Conservation (phyloP, 92 coral and sea anemone genomes). For the Umimayanthus kanabou region DNA sequence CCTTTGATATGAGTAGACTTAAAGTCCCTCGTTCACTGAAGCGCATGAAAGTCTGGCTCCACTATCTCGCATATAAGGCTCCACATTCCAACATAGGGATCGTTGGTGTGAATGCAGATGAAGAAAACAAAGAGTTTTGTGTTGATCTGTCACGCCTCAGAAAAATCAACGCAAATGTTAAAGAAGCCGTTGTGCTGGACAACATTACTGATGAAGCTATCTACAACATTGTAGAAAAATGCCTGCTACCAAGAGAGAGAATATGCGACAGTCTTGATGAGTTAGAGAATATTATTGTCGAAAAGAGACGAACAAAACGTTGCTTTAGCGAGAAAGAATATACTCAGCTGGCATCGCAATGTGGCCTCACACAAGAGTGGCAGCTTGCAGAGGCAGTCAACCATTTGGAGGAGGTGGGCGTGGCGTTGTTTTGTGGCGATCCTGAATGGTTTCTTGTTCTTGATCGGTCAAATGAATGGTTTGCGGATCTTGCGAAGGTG, state of each 20-base stretch:
- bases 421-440: slow-evolving; percentile 10
- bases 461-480: slow-evolving; percentile 4
- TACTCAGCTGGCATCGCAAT: not conserved
- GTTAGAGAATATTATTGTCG: not conserved
- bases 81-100: slow-evolving; percentile 15
- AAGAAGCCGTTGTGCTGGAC: not conserved
- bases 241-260: not conserved
- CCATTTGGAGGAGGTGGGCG: slow-evolving; percentile 3
- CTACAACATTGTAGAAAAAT: not conserved
- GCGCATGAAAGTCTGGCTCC: slow-evolving; percentile 18
- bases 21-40: not conserved
- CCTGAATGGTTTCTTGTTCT: not conserved
- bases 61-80: not conserved
- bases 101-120: not conserved
- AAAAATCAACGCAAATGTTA: slow-evolving; percentile 18
- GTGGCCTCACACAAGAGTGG: slow-evolving; percentile 1
- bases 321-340: not conserved
- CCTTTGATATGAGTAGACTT: not conserved
- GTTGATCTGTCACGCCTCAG: not conserved
- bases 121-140: not conserved
- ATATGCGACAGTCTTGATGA: not conserved
- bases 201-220: not conserved
- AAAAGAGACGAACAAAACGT: not conserved
- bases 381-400: not conserved
- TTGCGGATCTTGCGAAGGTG: not conserved